Evolutionary conservation across 2,888 invertebrate species (phyloP), one percentile per base, ranked within the genome.

Genomic region (Germaria angustata): DNA sequence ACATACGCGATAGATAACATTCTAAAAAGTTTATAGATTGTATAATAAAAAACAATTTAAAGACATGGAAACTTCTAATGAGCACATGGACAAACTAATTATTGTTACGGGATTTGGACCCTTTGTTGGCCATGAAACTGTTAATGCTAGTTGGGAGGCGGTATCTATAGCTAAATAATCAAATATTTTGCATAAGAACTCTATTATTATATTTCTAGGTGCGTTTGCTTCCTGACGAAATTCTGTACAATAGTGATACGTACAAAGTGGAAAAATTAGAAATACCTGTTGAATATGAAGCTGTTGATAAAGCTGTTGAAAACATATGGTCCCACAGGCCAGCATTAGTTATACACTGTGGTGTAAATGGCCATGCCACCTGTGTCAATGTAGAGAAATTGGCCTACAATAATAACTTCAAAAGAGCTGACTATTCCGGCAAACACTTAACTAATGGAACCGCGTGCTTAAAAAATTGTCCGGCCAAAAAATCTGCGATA

Each of bases 111-210:
- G 96, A n/a, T 96, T 96, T 91, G 96, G 96, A 0, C 95, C 95
- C 22, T 96, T 96, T 91, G 89, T 91, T 17, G 92, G 92, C 2
- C 94, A 96, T 87, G 89, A 90, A 71, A 80, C 86, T 1, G 90
- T 94, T 4, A 96, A 96, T 89, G 94, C 96, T 2, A 96, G 96
- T 88, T 96, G 96, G 95, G 94, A 95, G 87, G 94, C 95, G 15
- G 96, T 95, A 0, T 66, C 20, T 55, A 46, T 41, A 15, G 9
- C 7, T 0, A 22, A 41, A 44, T 51, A 32, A n/a, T 5, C 2
- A 57, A 28, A 1, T 32, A 3, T 28, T 39, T 32, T 32, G 17
- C 2, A 7, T 15, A 9, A 6, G 53, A 8, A 39, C 7, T 4
- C 9, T 0, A n/a, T 24, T 44, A 4, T 49, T 32, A 28, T 51